Evolutionary conservation across 1,140 invertebrate species (phyloP).

Genomic region (Lysiphlebus fabarum): DNA sequence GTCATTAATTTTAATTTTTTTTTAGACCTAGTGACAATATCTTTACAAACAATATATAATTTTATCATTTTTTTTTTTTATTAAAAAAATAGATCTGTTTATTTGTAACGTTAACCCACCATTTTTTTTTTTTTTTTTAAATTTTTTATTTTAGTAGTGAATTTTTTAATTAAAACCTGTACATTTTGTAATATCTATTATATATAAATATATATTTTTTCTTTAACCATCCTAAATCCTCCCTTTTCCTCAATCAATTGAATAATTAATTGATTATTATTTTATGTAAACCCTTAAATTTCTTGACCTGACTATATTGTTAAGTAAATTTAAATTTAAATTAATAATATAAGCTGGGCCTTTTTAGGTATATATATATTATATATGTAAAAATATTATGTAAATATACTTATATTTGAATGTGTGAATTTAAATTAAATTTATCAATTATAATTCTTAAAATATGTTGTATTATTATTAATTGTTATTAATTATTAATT

Average conservation of each 20-base stretch:
- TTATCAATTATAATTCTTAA: background rate
- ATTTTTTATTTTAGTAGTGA: constrained; percentile 1
- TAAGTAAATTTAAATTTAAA: constrained; percentile 9
- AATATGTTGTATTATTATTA: constrained; percentile 2
- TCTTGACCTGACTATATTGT: background rate
- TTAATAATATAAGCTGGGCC: constrained; percentile 1
- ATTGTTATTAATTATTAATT: background rate
- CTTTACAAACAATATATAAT: too few species aligned
- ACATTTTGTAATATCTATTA: constrained; percentile 5
- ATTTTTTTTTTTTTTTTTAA: background rate
- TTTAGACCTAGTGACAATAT: too few species aligned
- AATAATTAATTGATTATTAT: too few species aligned
- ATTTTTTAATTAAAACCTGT: background rate
- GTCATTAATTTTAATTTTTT: too few species aligned
- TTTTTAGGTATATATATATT: constrained; percentile 5
- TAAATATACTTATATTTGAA: constrained; percentile 9
- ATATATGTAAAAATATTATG: constrained; percentile 4
- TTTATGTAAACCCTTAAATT: background rate
- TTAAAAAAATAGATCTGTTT: constrained; percentile 10
- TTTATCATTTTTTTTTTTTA: too few species aligned
- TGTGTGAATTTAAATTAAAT: constrained; percentile 10
- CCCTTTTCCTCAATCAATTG: too few species aligned
- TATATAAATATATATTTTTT: too few species aligned
- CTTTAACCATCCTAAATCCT: too few species aligned
- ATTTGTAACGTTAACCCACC: background rate